Evolutionary conservation across 2,113 vertebrate genomes (phyloP).

Genomic region (Vireo altiloquus): DNA sequence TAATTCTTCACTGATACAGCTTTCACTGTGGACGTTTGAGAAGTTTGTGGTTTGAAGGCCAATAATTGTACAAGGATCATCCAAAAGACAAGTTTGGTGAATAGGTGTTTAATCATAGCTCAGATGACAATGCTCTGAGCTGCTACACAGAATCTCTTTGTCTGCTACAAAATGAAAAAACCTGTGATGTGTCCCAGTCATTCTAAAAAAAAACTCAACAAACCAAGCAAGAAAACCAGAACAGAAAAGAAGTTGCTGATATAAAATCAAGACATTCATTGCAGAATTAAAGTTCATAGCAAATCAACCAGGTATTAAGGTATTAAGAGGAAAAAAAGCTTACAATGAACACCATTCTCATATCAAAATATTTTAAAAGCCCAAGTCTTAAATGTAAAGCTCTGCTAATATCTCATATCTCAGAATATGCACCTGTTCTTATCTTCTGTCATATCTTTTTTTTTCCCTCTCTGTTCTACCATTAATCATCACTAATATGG

Average conservation of each 20-base stretch:
- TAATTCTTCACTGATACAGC: not conserved
- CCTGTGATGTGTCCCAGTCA: not conserved
- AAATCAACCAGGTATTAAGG: not conserved
- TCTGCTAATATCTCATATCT: too few species aligned
- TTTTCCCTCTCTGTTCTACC: not conserved
- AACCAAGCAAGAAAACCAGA: not conserved
- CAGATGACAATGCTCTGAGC: not conserved
- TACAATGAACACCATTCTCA: not conserved
- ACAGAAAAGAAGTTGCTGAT: not conserved
- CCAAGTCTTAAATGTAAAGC: not conserved
- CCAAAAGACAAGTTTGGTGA: not conserved
- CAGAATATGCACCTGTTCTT: not conserved
- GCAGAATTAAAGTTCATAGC: not conserved
- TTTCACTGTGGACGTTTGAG: not conserved
- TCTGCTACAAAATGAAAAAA: not conserved
- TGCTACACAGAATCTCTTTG: not conserved
- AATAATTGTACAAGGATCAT: not conserved
- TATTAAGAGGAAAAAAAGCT: not conserved
- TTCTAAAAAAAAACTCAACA: not conserved
- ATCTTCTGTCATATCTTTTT: not conserved
- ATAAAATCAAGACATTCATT: not conserved
- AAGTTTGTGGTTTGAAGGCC: not conserved
- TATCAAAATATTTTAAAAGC: not conserved
- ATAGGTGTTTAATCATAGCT: not conserved
- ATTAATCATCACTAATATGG: not conserved